Conservation (phyloP, 2,888 invertebrate species). For the Philhelius pedissequus region DNA sequence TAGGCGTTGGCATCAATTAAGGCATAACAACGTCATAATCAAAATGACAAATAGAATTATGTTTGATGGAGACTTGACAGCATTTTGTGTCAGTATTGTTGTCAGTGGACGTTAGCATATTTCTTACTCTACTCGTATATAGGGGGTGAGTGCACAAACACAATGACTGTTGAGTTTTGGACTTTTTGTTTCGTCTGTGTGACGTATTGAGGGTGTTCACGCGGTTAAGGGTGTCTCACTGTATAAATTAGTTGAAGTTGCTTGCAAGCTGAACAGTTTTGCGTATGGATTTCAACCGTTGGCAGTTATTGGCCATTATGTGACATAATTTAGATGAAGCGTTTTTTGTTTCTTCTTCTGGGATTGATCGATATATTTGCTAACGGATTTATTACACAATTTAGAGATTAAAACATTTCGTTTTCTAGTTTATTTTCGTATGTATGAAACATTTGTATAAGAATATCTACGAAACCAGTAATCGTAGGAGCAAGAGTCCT, state of each 20-base stretch:
- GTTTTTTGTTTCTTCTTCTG: background rate
- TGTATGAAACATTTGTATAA: too few relatives aligned
- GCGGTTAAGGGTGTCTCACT: background rate
- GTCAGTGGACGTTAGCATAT: background rate
- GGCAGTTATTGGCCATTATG: conserved; percentile 64
- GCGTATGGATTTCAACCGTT: conserved; percentile 55
- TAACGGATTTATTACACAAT: too few relatives aligned
- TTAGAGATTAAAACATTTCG: too few relatives aligned
- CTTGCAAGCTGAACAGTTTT: conserved; percentile 16
- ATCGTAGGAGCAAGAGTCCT: too few relatives aligned
- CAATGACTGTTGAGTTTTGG: background rate
- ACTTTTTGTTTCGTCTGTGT: background rate
- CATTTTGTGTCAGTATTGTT: conserved; percentile 5
- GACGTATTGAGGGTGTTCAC: conserved; percentile 21
- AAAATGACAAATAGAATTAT: conserved; percentile 79
- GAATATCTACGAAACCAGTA: too few relatives aligned
- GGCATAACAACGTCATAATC: conserved; percentile 79
- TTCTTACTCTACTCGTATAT: too few relatives aligned
- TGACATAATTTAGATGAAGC: conserved; percentile 49
- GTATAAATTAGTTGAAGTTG: background rate
- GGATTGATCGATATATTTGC: conserved; percentile 5
- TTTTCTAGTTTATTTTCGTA: too few relatives aligned
- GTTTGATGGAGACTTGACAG: conserved; percentile 76
- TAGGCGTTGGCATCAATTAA: conserved; percentile 76
- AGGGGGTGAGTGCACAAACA: background rate